Conservation (phyloP, 2,797 vertebrate genomes). For the Hylomyscus alleni region DNA sequence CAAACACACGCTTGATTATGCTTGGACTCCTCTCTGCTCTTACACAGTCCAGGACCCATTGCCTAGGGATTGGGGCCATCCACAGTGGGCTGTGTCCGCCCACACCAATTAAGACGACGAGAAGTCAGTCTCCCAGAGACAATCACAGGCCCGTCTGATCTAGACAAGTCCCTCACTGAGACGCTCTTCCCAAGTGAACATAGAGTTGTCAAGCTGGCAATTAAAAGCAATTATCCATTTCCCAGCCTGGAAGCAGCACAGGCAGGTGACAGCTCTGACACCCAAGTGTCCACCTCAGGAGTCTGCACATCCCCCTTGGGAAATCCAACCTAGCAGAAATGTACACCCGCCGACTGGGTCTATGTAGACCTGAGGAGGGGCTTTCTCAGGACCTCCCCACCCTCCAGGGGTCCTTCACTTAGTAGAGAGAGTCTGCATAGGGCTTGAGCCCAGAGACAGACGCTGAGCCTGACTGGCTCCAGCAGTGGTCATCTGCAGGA, state of each 20-base stretch:
- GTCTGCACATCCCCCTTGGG: not conserved
- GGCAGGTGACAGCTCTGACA: not conserved
- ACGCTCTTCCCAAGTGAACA: not conserved
- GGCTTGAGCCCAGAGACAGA: not conserved
- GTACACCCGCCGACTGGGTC: not conserved
- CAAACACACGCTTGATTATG: not conserved
- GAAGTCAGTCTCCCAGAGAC: not conserved
- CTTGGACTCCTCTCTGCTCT: not conserved
- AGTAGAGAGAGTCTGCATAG: not conserved
- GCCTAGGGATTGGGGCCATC: not conserved
- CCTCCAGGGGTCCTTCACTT: not conserved
- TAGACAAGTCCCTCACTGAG: not conserved
- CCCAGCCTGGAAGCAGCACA: not conserved
- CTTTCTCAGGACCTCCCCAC: not conserved
- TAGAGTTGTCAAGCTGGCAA: no score
- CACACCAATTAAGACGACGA: not conserved
- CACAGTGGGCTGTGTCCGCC: not conserved
- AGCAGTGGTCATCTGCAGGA: not conserved
- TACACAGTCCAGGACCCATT: not conserved
- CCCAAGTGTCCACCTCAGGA: not conserved
- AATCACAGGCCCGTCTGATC: not conserved
- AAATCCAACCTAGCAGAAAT: not conserved
- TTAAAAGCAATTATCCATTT: not conserved
- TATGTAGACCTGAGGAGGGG: not conserved
- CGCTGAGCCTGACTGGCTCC: not conserved